Percentiles rank a stretch among this genome's conserved stretches.
These are phyloP conservation scores for Boloria selene DNA, from an alignment of 2,888 invertebrate genomes.

Conservation along the genomic window DNA sequence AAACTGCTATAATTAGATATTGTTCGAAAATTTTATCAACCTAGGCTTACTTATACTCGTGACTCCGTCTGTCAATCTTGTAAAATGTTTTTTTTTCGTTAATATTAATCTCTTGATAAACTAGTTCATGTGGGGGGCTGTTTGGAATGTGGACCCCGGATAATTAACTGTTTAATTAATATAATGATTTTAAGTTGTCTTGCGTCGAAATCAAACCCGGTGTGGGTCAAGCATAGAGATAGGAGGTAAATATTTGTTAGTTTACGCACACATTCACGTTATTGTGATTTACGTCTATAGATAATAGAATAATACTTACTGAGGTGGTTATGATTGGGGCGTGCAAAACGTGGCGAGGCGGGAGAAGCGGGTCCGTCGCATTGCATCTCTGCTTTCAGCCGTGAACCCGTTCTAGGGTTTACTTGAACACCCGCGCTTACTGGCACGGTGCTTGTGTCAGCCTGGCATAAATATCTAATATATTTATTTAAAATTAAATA, in stretches of 20 bases:
- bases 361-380: constrained; percentile 73
- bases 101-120: too few species aligned
- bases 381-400: constrained; percentile 82
- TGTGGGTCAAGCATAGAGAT: too few species aligned
- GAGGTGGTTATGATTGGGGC: constrained; percentile 88
- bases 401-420: constrained; percentile 84
- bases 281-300: background rate
- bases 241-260: too few species aligned
- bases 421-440: constrained; percentile 71
- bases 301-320: constrained; percentile 50
- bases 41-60: background rate
- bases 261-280: too few species aligned
- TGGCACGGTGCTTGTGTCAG: constrained; percentile 51
- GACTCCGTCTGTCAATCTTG: too few species aligned
- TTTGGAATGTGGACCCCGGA: too few species aligned
- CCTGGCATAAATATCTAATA: constrained; percentile 18
- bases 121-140: too few species aligned
- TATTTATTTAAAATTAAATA: background rate
- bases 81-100: too few species aligned
- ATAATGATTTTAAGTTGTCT: too few species aligned
- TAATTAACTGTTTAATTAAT: too few species aligned
- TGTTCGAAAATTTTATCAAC: constrained; percentile 14
- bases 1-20: constrained; percentile 17
- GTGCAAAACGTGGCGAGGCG: constrained; percentile 85
- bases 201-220: too few species aligned